Base-by-base conservation (phyloP, 2,888 invertebrate genomes). In the Amphipyra berbera region DNA sequence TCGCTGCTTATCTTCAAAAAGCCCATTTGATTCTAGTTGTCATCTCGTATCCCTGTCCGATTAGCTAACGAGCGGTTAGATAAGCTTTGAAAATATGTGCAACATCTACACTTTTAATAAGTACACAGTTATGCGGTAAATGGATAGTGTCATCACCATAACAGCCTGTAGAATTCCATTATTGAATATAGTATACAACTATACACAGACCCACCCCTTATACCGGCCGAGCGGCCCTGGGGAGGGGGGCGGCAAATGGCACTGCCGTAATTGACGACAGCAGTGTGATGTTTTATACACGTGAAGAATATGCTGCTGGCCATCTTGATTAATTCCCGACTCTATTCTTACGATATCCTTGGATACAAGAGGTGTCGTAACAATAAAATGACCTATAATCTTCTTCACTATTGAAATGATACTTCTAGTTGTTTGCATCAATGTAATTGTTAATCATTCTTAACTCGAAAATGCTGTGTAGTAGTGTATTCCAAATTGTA, bases 401-500 rank as follows among this genome's bases (percentile, higher is more conserved):
- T 30, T 30, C 30, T 30, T 30, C 1, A 30, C 30, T 30, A 1
- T 30, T 30, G 30, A 30, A 30, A 1, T 30, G 7, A 3, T 2
- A 21, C 21, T 1, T 21, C 1, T 2, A 21, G 21, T 21, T 21
- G 21, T 21, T 21, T 21, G 21, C 21, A 21, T 21, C 21, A 21
- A 21, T 21, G 21, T 21, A 38, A 54, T 15, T 10, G n/a, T n/a
- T 56, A 41, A 14, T 41, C 30, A 35, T 12, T 4, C 14, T 44
- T 15, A 15, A 44, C 37, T 56, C 38, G n/a, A 49, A 30, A 30
- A 30, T 30, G 21, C 21, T 30, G 30, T 7, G 2, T 30, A 7
- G 21, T 15, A 35, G 47, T 14, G 8, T 21, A 61, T 45, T 40
- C 53, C 46, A 44, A 72, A 57, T 66, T 63, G 52, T 68, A 62